Base-by-base conservation (phyloP, 2,113 vertebrate genomes). In the Rhadina sibilatrix region DNA sequence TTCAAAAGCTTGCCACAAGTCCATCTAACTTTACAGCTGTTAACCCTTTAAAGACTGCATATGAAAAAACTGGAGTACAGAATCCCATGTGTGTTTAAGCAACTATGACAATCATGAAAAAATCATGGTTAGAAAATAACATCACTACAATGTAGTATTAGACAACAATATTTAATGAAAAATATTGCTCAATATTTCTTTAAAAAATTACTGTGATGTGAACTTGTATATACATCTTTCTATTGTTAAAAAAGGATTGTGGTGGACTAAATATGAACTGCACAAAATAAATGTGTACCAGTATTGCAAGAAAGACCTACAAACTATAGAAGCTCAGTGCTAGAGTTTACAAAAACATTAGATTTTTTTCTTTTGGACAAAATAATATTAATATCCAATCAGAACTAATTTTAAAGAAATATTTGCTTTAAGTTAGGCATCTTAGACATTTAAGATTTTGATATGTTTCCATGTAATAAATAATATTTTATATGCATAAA, bases 11-110 rank as follows among this genome's bases (percentile, higher is more conserved):
- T 98, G 97, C 79, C 97, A 97, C 85, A 97, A 98, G 75, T 97
- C 94, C 95, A 95, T 97, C 97, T 78, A 96, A 97, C 94, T 95
- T 95, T 96, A 97, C 95, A 94, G 92, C 52, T 96, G 93, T 97
- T 97, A 98, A 97, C 97, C 97, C 97, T 98, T 98, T 98, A 98
- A 98, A 98, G 97, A 98, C 97, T 98, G 96, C 52, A 66, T 81
- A 93, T 72, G 92, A 96, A 92, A 96, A 97, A 96, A 84, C 81
- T 85, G 91, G 88, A 95, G 82, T 91, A 96, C 78, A 96, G 88
- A 95, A 87, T 96, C 93, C 93, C 93, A 56, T 56, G 72, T 49
- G 52, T 96, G 81, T 89, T 97, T 89, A 95, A 89, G 94, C 64
- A 97, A 96, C 52, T 91, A 95, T 52, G 78, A 95, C 96, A 97